A percentile compares a stretch with the other conserved stretches of the same genome.
Conservation (phyloP, 2,888 invertebrate species). For the Meteorus cinctellus region DNA sequence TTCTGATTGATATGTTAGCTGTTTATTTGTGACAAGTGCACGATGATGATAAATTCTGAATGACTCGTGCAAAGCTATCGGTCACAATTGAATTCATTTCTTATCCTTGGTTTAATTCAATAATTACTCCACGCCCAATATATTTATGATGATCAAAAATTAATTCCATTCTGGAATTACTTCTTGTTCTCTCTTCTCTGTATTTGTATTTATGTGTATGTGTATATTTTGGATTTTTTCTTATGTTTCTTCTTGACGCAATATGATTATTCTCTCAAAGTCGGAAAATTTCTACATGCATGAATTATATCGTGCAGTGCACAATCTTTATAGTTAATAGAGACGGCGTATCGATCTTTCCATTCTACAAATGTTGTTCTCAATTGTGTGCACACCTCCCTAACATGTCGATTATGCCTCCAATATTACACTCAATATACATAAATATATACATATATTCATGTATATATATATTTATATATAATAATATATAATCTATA, state of each 20-base stretch:
- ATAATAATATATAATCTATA: slow-evolving; percentile 30
- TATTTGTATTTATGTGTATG: slow-evolving; percentile 32
- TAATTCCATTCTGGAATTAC: slow-evolving; percentile 36
- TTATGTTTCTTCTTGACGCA: background rate
- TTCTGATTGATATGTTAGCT: slow-evolving; percentile 51
- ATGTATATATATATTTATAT: slow-evolving; percentile 51
- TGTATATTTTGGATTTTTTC: background rate
- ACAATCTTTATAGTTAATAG: background rate
- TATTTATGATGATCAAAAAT: slow-evolving; percentile 61
- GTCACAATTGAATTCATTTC: background rate
- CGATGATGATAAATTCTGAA: slow-evolving; percentile 11
- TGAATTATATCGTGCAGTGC: background rate
- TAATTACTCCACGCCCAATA: slow-evolving; percentile 12
- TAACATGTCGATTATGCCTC: slow-evolving; percentile 2
- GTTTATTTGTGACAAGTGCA: slow-evolving; percentile 12
- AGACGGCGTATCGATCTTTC: background rate
- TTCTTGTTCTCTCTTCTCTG: slow-evolving; percentile 16
- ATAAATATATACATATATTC: slow-evolving; percentile 49
- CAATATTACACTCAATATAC: slow-evolving; percentile 54
- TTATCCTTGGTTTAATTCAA: slow-evolving; percentile 1
- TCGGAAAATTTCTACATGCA: background rate
- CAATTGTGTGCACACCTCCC: slow-evolving; percentile 10
- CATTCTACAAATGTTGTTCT: background rate
- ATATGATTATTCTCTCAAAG: background rate
- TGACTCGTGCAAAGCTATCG: slow-evolving; percentile 4